A percentile compares a stretch with the other conserved stretches of the same genome.
These are phyloP conservation scores for Echinarachnius parma DNA, from an alignment of 53 echinoderm and acorn worm genomes.

Conservation along the genomic window DNA sequence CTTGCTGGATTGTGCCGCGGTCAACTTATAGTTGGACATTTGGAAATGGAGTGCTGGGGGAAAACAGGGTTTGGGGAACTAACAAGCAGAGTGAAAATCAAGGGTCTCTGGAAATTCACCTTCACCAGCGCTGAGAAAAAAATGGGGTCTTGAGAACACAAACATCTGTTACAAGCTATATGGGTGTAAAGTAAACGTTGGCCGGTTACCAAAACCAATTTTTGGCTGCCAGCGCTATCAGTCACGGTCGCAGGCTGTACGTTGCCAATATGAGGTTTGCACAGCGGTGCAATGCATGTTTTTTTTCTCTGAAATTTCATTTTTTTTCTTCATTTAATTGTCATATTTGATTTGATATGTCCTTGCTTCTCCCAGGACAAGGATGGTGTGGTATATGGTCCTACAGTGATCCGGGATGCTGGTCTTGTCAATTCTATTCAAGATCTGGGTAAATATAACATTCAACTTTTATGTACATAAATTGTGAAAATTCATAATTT, in stretches of 20 bases:
- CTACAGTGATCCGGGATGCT: slow-evolving; percentile 43
- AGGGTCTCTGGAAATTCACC: not conserved
- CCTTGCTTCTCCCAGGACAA: slow-evolving; percentile 15
- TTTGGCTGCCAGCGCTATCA: no score
- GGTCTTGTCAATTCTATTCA: slow-evolving; percentile 22
- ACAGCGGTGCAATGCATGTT: no score
- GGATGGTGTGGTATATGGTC: slow-evolving; percentile 45
- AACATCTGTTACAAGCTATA: no score
- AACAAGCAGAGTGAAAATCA: not conserved
- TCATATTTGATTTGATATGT: not conserved
- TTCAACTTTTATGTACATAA: not conserved
- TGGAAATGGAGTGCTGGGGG: no score
- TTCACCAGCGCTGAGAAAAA: not conserved
- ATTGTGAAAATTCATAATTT: not conserved
- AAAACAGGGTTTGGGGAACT: no score
- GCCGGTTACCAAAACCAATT: no score
- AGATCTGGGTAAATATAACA: slow-evolving; percentile 24
- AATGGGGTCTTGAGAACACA: no score
- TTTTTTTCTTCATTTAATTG: not conserved
- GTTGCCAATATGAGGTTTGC: no score
- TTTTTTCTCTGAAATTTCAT: no score
- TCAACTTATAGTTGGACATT: no score
- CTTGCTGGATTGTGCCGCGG: no score
- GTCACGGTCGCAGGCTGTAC: no score
- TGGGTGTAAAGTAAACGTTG: not conserved